phyloP scores from a whole-genome alignment of 2,888 invertebrate species.

The Zonitis immaculata region DNA sequence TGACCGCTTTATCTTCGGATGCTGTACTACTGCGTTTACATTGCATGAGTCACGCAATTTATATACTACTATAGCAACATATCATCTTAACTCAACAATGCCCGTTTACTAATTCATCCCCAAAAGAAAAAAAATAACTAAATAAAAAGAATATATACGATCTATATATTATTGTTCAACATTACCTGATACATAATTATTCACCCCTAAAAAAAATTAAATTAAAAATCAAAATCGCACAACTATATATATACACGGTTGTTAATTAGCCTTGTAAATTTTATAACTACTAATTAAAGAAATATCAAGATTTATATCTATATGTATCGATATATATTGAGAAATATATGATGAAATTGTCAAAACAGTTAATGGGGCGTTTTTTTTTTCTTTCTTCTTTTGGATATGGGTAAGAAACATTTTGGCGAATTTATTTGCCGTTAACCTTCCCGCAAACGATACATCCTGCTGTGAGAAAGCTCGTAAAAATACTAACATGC shows the following conservation, averaged over 20 bases:
- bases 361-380: conserved; percentile 19
- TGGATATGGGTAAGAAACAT: conserved; percentile 31
- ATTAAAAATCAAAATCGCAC: conserved; percentile 3
- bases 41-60: conserved; percentile 41
- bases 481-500: conserved; percentile 37
- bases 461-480: conserved; percentile 34
- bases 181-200: conserved; percentile 23
- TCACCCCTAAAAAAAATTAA: too few relatives aligned
- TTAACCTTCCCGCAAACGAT: conserved; percentile 34
- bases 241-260: conserved; percentile 11
- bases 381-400: too few relatives aligned
- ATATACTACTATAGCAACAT: conserved; percentile 29
- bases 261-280: conserved; percentile 30
- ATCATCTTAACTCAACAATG: conserved; percentile 36
- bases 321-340: neutral
- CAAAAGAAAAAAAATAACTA: conserved; percentile 13
- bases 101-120: conserved; percentile 27
- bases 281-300: conserved; percentile 6
- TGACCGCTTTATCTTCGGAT: conserved; percentile 40
- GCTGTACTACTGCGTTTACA: conserved; percentile 32
- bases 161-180: conserved; percentile 17
- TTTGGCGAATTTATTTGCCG: conserved; percentile 32
- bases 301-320: neutral
- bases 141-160: conserved; percentile 9
- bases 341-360: conserved; percentile 18